Conservation (phyloP, 1,140 invertebrate genomes). For the Copidosoma floridanum region DNA sequence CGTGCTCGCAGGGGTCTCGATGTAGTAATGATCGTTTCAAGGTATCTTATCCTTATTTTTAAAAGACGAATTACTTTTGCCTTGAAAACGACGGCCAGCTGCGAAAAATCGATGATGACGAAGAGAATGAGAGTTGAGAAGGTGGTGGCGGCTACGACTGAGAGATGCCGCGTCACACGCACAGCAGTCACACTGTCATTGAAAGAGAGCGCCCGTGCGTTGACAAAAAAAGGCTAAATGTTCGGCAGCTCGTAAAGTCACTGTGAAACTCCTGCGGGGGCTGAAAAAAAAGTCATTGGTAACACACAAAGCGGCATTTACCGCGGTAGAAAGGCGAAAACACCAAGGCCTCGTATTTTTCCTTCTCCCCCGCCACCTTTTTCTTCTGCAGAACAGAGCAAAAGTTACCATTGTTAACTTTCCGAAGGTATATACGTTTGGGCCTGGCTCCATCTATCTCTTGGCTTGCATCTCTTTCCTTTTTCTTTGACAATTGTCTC, state of each 20-base stretch:
- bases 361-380: too few relatives aligned
- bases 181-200: too few relatives aligned
- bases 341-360: too few relatives aligned
- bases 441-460: conserved; percentile 15
- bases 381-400: background rate
- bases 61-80: conserved; percentile 13
- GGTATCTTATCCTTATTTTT: conserved; percentile 9
- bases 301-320: conserved; percentile 16
- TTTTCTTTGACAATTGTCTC: too few relatives aligned
- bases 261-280: too few relatives aligned
- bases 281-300: conserved; percentile 22
- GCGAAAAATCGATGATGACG: background rate
- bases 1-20: conserved; percentile 7
- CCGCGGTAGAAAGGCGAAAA: background rate
- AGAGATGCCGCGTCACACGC: conserved; percentile 4
- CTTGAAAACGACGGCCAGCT: too few relatives aligned
- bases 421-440: background rate
- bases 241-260: conserved; percentile 18
- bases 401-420: conserved; percentile 12
- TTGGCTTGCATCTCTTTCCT: background rate
- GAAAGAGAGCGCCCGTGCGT: too few relatives aligned
- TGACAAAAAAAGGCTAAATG: conserved; percentile 1
- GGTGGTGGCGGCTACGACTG: background rate
- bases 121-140: background rate
- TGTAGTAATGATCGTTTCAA: conserved; percentile 2